These are phyloP conservation scores for Sphecodes monilicornis DNA, from an alignment of 2,888 invertebrate species.

Conservation along the genomic window DNA sequence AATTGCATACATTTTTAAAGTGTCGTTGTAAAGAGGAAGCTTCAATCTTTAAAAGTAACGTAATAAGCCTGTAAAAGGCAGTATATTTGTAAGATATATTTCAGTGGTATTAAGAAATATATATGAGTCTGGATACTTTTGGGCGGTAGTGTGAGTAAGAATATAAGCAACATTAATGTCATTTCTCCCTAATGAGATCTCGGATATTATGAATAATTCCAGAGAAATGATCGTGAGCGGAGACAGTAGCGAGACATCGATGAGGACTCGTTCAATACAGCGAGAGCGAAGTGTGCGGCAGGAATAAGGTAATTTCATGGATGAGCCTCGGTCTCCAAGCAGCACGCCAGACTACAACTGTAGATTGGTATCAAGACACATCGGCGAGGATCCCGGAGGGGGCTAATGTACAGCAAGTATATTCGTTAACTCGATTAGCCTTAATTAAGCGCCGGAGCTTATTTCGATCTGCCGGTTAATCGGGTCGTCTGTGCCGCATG, in stretches of 20 bases:
- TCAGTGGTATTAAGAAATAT: no score
- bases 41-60: no score
- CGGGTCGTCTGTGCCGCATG: slow-evolving; percentile 55
- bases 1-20: no score
- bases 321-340: slow-evolving; percentile 47
- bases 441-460: slow-evolving; percentile 69
- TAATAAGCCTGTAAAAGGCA: no score
- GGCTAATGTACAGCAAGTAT: slow-evolving; percentile 58
- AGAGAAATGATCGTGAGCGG: slow-evolving; percentile 17
- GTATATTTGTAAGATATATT: no score
- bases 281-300: not conserved
- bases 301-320: slow-evolving; percentile 52
- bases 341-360: slow-evolving; percentile 55
- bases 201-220: slow-evolving; percentile 27
- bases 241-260: slow-evolving; percentile 28
- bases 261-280: slow-evolving; percentile 11
- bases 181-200: not conserved
- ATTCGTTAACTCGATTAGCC: slow-evolving; percentile 72
- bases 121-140: not conserved
- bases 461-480: slow-evolving; percentile 70
- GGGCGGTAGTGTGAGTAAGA: not conserved
- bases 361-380: slow-evolving; percentile 65
- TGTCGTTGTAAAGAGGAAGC: no score
- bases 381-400: slow-evolving; percentile 41
- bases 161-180: not conserved